phyloP scores from a whole-genome alignment of 2,113 vertebrate species.

The Apteryx mantelli region DNA sequence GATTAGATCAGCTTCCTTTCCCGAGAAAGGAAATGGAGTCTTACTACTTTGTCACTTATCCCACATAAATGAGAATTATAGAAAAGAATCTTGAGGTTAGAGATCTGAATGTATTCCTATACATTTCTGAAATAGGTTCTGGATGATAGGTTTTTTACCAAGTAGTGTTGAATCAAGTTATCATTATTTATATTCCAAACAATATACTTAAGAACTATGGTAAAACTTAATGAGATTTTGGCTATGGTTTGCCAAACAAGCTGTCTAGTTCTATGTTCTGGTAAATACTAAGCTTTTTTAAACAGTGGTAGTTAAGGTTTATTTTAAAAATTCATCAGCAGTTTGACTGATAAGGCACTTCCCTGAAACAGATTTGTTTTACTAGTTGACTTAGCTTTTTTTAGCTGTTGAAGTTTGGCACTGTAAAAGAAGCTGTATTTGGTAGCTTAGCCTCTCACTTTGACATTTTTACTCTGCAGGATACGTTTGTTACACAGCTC shows the following conservation, averaged over 20 bases:
- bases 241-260: conserved; percentile 44
- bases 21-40: conserved; percentile 38
- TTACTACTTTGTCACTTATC: conserved; percentile 5
- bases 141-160: no score
- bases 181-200: conserved; percentile 10
- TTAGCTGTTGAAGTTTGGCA: neutral
- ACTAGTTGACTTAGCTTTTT: neutral
- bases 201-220: neutral
- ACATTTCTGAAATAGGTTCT: neutral
- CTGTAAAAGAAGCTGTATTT: neutral
- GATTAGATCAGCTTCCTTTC: conserved; percentile 44
- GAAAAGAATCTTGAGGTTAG: conserved; percentile 15
- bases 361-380: neutral
- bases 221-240: neutral
- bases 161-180: neutral
- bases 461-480: neutral
- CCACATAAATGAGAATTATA: neutral
- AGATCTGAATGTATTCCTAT: neutral
- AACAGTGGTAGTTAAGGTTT: neutral
- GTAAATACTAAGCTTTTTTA: conserved; percentile 16
- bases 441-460: neutral
- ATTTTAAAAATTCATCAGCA: neutral
- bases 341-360: conserved; percentile 14
- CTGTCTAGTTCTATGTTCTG: neutral
- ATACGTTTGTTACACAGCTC: neutral